These are phyloP conservation scores for Dorcus parallelipipedus DNA, from an alignment of 2,888 invertebrate species.

Conservation along the genomic window DNA sequence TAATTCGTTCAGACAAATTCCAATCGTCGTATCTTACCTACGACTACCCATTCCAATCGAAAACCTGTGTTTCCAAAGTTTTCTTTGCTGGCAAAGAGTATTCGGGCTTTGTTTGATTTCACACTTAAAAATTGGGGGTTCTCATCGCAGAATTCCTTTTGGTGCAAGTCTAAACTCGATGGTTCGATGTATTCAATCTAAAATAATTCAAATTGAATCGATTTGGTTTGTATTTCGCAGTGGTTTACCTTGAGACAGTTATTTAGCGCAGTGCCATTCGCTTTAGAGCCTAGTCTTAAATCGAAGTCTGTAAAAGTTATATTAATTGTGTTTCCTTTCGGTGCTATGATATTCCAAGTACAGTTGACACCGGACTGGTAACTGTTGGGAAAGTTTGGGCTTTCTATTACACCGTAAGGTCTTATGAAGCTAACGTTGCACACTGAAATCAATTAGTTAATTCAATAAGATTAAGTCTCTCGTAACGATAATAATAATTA, in stretches of 20 bases:
- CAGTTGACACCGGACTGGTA: slow-evolving; percentile 67
- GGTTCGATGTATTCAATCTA: slow-evolving; percentile 50
- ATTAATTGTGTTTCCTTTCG: slow-evolving; percentile 74
- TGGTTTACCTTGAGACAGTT: slow-evolving; percentile 57
- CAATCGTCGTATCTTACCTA: slow-evolving; percentile 49
- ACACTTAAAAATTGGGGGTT: slow-evolving; percentile 36
- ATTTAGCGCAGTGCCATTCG: slow-evolving; percentile 9
- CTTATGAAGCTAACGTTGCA: slow-evolving; percentile 65
- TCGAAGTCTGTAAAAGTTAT: slow-evolving; percentile 79
- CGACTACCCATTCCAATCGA: slow-evolving; percentile 74
- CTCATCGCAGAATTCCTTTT: no score
- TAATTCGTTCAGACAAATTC: slow-evolving; percentile 1
- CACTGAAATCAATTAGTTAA: slow-evolving; percentile 45
- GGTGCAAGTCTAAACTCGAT: no score
- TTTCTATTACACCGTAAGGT: slow-evolving; percentile 76
- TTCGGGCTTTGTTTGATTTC: slow-evolving; percentile 55
- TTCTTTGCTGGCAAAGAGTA: slow-evolving; percentile 64
- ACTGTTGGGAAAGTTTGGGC: slow-evolving; percentile 73
- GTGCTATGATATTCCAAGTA: slow-evolving; percentile 71
- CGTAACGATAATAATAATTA: neutral
- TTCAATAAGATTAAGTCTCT: neutral
- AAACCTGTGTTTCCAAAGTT: slow-evolving; percentile 64
- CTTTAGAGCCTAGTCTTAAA: slow-evolving; percentile 42
- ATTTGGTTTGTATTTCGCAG: no score
- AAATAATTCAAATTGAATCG: no score